Percentiles rank a stretch among this genome's conserved stretches.
These are phyloP conservation scores for Mus minutoides DNA, from an alignment of 2,797 vertebrate species.

Conservation along the genomic window DNA sequence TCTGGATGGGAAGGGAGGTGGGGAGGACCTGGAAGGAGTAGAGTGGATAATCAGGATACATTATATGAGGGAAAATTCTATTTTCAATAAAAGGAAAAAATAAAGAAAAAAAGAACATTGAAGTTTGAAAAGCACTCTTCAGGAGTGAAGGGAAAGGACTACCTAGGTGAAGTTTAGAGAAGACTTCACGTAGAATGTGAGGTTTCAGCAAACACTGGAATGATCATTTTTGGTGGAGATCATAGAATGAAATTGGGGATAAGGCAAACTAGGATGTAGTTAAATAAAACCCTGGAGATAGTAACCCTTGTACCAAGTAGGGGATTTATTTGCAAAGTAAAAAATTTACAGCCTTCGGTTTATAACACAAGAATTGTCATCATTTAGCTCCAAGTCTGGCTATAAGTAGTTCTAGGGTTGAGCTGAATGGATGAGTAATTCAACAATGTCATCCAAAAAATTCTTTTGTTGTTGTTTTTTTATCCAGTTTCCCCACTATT, in stretches of 20 bases:
- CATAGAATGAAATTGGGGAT: not conserved
- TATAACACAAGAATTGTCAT: not conserved
- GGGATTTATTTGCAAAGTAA: not conserved
- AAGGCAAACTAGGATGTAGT: not conserved
- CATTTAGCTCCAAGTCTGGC: not conserved
- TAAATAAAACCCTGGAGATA: not conserved
- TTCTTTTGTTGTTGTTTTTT: not conserved
- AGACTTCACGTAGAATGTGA: not conserved
- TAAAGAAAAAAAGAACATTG: not conserved
- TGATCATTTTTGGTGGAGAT: not conserved
- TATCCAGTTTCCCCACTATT: not conserved
- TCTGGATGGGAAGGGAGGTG: not conserved
- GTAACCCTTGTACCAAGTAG: not conserved
- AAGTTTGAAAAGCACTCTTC: not conserved
- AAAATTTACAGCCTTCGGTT: not conserved
- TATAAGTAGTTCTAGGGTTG: not conserved
- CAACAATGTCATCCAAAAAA: not conserved
- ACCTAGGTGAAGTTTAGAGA: not conserved
- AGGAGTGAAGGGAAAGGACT: not conserved
- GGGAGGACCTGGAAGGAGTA: not conserved
- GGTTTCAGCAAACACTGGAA: constrained; percentile 7
- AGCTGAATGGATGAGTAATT: not conserved
- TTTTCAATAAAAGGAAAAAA: not conserved
- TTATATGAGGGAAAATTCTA: not conserved
- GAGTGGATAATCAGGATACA: not conserved